Percentiles rank a stretch among this genome's conserved stretches.
Evolutionary conservation across 2,888 invertebrate genomes (phyloP).

Genomic region (Patella pellucida): DNA sequence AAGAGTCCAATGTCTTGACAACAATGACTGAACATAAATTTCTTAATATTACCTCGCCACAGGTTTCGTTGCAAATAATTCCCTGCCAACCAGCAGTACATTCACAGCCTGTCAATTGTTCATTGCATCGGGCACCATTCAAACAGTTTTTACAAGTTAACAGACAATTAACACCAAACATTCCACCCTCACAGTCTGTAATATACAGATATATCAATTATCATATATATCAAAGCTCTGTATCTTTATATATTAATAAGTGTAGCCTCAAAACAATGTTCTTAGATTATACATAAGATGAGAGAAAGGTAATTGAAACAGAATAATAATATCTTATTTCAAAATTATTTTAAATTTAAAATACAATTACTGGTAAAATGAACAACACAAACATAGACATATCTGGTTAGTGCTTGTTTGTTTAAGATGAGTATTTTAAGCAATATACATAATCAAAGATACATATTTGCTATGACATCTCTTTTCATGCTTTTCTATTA

Average conservation of each 20-base stretch:
- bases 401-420: too few species aligned
- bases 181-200: slow-evolving; percentile 71
- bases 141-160: slow-evolving; percentile 71
- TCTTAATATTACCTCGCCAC: slow-evolving; percentile 35
- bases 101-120: slow-evolving; percentile 58
- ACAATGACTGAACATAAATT: too few species aligned
- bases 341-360: too few species aligned
- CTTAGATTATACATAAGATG: too few species aligned
- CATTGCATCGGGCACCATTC: slow-evolving; percentile 69
- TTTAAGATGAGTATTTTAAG: background rate
- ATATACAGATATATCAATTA: background rate
- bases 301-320: background rate
- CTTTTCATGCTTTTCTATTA: background rate
- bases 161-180: slow-evolving; percentile 71
- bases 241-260: background rate
- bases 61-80: slow-evolving; percentile 69
- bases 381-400: too few species aligned
- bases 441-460: slow-evolving; percentile 17
- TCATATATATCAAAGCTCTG: background rate
- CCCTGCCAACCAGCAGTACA: slow-evolving; percentile 71
- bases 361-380: too few species aligned
- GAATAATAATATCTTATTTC: background rate
- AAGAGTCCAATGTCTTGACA: too few species aligned
- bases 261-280: too few species aligned
- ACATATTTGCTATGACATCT: slow-evolving; percentile 12